phyloP scores from a whole-genome alignment of 2,888 invertebrate genomes.

The Taenaris catops region DNA sequence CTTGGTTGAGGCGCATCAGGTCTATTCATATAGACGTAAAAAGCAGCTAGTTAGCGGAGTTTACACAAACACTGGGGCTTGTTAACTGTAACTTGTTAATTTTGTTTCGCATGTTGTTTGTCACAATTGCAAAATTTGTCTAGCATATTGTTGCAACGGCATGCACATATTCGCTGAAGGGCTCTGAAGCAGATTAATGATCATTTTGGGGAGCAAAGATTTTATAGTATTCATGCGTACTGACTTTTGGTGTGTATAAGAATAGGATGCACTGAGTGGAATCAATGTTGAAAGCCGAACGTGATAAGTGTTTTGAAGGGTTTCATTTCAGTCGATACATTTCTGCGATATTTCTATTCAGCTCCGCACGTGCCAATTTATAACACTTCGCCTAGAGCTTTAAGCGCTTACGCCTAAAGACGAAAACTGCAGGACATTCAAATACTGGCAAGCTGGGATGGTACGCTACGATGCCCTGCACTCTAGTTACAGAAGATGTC shows the following conservation, averaged over 20 bases:
- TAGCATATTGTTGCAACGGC: constrained; percentile 12
- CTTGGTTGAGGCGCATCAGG: constrained; percentile 23
- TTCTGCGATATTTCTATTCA: constrained; percentile 26
- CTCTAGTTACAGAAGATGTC: constrained; percentile 5
- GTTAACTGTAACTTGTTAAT: constrained; percentile 74
- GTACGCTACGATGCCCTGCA: constrained; percentile 20
- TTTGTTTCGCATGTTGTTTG: constrained; percentile 56
- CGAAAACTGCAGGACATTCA: constrained; percentile 12
- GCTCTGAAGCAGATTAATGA: no score
- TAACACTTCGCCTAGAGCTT: constrained; percentile 19
- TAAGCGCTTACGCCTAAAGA: constrained; percentile 17
- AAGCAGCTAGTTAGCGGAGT: constrained; percentile 64
- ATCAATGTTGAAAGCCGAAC: constrained; percentile 24
- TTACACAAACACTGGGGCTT: constrained; percentile 62
- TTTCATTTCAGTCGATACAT: constrained; percentile 24
- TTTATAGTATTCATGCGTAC: no score
- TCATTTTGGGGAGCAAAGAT: no score
- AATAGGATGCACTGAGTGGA: constrained; percentile 24
- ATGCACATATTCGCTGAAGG: constrained; percentile 4
- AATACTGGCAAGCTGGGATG: constrained; percentile 7
- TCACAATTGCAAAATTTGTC: constrained; percentile 47
- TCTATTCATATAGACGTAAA: constrained; percentile 36
- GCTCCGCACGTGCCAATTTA: constrained; percentile 24
- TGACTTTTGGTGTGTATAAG: constrained; percentile 7
- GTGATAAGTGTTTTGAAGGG: constrained; percentile 30